phyloP scores from a whole-genome alignment of 2,113 vertebrate species.

The Tragelaphus strepsiceros region DNA sequence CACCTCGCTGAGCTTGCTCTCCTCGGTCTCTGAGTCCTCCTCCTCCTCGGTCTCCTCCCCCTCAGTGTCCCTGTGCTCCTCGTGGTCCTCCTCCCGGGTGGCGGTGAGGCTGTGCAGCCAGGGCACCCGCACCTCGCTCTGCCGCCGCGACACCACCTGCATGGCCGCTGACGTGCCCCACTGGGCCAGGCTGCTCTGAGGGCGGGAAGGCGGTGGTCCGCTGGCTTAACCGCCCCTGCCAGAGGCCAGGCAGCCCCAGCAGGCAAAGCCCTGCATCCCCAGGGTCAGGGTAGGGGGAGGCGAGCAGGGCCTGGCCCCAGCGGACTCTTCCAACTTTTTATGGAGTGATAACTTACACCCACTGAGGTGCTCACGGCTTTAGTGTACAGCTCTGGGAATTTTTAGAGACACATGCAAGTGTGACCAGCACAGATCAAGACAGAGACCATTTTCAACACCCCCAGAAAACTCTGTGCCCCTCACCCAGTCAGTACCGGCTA shows the following conservation, averaged over 20 bases:
- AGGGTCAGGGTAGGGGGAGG: too few species aligned
- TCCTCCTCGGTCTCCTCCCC: slow-evolving; percentile 65
- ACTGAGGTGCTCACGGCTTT: not conserved
- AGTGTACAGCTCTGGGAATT: not conserved
- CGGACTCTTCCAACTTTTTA: not conserved
- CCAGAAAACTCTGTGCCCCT: not conserved
- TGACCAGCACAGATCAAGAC: not conserved
- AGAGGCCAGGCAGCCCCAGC: not conserved
- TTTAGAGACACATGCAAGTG: not conserved
- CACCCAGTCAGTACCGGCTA: not conserved
- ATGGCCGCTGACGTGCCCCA: not conserved
- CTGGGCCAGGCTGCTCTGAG: slow-evolving; percentile 76
- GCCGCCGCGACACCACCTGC: not conserved
- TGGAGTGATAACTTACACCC: too few species aligned
- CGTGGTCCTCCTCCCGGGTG: slow-evolving; percentile 32
- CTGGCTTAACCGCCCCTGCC: not conserved
- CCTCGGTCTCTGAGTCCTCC: slow-evolving; percentile 34
- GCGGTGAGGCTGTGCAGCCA: slow-evolving; percentile 57
- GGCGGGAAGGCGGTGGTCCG: rapidly evolving
- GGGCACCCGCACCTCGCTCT: not conserved
- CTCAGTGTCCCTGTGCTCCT: slow-evolving; percentile 57
- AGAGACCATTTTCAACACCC: not conserved
- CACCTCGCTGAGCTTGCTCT: slow-evolving; percentile 64
- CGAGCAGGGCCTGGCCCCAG: not conserved
- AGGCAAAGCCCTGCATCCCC: not conserved